phyloP scores from a whole-genome alignment of 64 coral and sea anemone species.

The Porites australiensis region DNA sequence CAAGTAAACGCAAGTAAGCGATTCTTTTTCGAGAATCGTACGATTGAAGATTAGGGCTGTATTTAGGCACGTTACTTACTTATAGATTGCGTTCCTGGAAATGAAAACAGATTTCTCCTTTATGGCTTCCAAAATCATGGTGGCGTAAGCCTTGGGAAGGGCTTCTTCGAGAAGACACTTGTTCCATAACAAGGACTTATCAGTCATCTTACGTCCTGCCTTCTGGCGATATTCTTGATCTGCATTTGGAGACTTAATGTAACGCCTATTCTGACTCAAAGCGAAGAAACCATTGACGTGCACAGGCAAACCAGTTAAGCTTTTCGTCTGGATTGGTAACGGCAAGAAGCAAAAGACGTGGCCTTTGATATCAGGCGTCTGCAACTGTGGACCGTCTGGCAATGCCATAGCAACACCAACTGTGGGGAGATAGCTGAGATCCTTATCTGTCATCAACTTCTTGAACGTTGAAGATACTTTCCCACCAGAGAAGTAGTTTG shows the following conservation, averaged over 20 bases:
- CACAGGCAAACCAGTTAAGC: conserved; percentile 85
- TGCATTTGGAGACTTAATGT: conserved; percentile 81
- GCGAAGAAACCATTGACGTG: conserved; percentile 96
- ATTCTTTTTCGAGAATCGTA: too few species aligned
- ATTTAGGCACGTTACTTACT: too few species aligned
- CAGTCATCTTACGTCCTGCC: conserved; percentile 35
- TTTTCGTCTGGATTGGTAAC: conserved; percentile 80
- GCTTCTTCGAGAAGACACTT: conserved; percentile 79
- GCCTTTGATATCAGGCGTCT: neutral
- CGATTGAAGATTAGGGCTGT: too few species aligned
- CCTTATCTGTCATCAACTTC: neutral
- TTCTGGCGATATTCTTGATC: conserved; percentile 59
- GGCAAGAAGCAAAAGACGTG: conserved; percentile 92
- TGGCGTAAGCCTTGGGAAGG: conserved; percentile 67
- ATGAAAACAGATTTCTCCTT: neutral
- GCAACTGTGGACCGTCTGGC: neutral
- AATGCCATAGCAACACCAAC: conserved; percentile 13
- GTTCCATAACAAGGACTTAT: conserved; percentile 82
- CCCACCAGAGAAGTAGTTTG: neutral
- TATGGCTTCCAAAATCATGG: conserved; percentile 32
- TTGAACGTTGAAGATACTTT: neutral
- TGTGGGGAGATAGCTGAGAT: neutral
- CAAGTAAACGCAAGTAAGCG: too few species aligned
- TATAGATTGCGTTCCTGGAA: too few species aligned
- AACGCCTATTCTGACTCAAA: conserved; percentile 87